phyloP scores from a whole-genome alignment of 2,888 invertebrate genomes.

The Lasioglossum zephyrum region DNA sequence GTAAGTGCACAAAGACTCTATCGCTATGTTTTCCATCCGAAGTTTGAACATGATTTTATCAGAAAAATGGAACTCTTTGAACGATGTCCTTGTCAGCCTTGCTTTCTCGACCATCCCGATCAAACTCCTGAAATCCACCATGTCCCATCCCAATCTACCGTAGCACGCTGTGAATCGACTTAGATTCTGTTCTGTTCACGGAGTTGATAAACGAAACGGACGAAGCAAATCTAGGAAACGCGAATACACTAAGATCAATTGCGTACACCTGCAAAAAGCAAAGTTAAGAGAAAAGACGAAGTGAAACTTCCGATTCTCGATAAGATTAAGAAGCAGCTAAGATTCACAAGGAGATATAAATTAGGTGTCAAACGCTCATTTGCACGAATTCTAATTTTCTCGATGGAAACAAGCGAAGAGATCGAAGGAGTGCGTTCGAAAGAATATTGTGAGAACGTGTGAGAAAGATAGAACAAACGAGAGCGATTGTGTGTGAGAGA shows the following conservation, averaged over 20 bases:
- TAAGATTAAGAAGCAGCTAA: constrained; percentile 60
- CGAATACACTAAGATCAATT: constrained; percentile 13
- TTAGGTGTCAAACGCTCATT: constrained; percentile 72
- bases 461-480: background rate
- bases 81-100: constrained; percentile 44
- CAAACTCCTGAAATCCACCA: background rate
- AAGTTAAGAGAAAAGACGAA: constrained; percentile 66
- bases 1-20: background rate
- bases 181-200: constrained; percentile 66
- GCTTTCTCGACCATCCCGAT: constrained; percentile 54
- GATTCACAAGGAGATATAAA: constrained; percentile 68
- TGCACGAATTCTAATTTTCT: constrained; percentile 65
- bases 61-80: background rate
- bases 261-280: constrained; percentile 23
- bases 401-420: constrained; percentile 41
- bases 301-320: constrained; percentile 72
- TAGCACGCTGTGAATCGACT: constrained; percentile 76
- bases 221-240: background rate
- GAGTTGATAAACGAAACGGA: constrained; percentile 54
- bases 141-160: constrained; percentile 36
- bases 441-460: constrained; percentile 2
- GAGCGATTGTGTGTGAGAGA: background rate
- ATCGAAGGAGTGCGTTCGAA: constrained; percentile 18
- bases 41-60: background rate
- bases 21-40: background rate